These are phyloP conservation scores for Bursaphelenchus okinawaensis DNA, from an alignment of 2,888 invertebrate species.

Conservation along the genomic window DNA sequence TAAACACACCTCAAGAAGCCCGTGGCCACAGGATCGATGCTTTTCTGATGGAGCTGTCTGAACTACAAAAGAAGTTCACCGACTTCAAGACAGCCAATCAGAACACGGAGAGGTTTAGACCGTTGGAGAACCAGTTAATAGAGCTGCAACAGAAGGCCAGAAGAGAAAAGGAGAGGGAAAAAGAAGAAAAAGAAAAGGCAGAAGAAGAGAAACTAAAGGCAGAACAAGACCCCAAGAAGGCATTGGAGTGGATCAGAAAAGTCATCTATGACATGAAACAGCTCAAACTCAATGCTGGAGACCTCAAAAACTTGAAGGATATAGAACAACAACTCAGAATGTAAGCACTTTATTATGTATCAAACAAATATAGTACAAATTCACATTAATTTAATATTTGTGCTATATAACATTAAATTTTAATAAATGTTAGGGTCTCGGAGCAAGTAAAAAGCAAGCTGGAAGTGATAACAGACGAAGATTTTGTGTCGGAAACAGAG, in stretches of 20 bases:
- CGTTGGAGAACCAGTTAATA: slow-evolving; percentile 13
- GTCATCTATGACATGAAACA: slow-evolving; percentile 9
- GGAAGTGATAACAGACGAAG: not conserved
- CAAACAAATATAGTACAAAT: not conserved
- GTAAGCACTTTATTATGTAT: not conserved
- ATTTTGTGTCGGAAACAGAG: not conserved
- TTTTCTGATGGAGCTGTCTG: slow-evolving; percentile 10
- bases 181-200: slow-evolving; percentile 1
- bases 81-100: slow-evolving; percentile 15
- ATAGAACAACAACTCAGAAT: not conserved
- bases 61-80: slow-evolving; percentile 18
- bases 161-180: slow-evolving; percentile 6
- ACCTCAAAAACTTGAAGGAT: not conserved
- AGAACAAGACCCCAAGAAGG: not conserved
- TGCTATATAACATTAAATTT: no score
- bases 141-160: slow-evolving; percentile 17
- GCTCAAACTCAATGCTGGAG: slow-evolving; percentile 16
- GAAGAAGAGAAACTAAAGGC: not conserved
- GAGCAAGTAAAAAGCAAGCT: not conserved
- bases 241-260: slow-evolving; percentile 7
- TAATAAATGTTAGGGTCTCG: no score
- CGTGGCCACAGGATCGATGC: slow-evolving; percentile 12
- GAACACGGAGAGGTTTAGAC: slow-evolving; percentile 8
- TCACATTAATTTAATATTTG: no score
- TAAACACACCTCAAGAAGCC: not conserved